Conservation (phyloP, 2,797 vertebrate genomes). For the Onychomys torridus region DNA sequence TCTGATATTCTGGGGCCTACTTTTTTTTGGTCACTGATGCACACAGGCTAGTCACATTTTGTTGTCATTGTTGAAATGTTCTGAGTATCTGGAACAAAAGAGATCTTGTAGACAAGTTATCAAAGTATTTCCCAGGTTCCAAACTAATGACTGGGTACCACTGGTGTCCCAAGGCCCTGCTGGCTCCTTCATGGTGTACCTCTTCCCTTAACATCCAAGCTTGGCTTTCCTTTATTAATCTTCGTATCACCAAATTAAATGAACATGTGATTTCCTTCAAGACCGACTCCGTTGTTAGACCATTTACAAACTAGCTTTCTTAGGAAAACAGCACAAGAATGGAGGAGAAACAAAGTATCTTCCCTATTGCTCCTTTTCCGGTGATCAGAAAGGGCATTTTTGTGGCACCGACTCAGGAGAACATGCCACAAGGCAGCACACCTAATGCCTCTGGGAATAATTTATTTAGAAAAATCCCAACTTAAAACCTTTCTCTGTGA, state of each 20-base stretch:
- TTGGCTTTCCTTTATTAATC: background rate
- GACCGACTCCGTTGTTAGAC: background rate
- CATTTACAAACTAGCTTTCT: background rate
- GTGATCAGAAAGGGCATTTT: background rate
- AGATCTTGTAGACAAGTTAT: background rate
- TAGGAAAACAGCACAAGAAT: background rate
- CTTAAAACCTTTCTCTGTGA: background rate
- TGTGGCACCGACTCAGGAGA: background rate
- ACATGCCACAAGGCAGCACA: background rate
- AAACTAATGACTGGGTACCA: background rate
- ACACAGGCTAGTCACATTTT: background rate
- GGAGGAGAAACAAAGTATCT: background rate
- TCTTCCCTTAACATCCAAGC: background rate
- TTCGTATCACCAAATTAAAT: background rate
- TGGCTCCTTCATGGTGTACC: background rate
- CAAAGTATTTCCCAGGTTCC: slow-evolving; percentile 26
- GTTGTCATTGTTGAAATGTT: background rate
- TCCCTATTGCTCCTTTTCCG: background rate
- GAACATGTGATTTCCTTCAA: background rate
- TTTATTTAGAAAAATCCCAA: slow-evolving; percentile 44
- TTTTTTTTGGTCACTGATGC: slow-evolving; percentile 27
- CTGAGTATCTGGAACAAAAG: background rate
- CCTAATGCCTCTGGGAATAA: background rate
- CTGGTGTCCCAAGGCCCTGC: background rate
- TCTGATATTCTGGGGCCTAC: slow-evolving; percentile 14